Evolutionary conservation across 1,140 invertebrate species (phyloP), one percentile per base, ranked within the genome.

Genomic region (Papilio glaucus): DNA sequence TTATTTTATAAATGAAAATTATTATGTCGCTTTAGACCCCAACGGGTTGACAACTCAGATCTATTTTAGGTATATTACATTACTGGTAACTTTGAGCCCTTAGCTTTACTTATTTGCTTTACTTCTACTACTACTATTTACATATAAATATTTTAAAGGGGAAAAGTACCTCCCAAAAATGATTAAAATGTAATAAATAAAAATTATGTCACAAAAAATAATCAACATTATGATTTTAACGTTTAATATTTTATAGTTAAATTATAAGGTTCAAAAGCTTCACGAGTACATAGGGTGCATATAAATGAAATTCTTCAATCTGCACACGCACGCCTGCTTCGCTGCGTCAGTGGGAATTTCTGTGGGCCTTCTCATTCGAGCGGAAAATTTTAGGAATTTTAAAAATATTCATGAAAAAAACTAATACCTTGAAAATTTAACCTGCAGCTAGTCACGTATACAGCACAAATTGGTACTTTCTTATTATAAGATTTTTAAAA

Each of bases 231-330:
- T 21, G 15, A 21, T 49, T 49, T 49, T 49, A n/a, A 49, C 45
- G 18, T 10, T 49, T 9, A 9, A 26, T 18, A 24, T 57, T 24
- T 57, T 10, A 3, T 57, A 57, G 49, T 57, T 24, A 33, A 37
- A 60, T 13, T 26, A 12, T 61, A 38, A 65, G 62, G 29, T 65
- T 41, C 9, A 41, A 62, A 41, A n/a, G 15, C 5, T 24, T n/a
- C 37, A 65, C 37, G 37, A 39, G 62, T 65, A 65, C 18, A 65
- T 65, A 65, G 62, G 62, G 62, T 65, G 62, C 62, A 65, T 65
- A 65, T 65, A 65, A 65, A 65, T 65, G 62, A 65, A 65, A 65
- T 65, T 65, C 33, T 65, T 65, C 62, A 65, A 65, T 39, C 62
- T 65, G 62, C 62, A 39, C 62, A 37, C 60, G 45, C 45, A 21